Base-by-base conservation (phyloP, 2,113 vertebrate species). In the Tringa solitaria region DNA sequence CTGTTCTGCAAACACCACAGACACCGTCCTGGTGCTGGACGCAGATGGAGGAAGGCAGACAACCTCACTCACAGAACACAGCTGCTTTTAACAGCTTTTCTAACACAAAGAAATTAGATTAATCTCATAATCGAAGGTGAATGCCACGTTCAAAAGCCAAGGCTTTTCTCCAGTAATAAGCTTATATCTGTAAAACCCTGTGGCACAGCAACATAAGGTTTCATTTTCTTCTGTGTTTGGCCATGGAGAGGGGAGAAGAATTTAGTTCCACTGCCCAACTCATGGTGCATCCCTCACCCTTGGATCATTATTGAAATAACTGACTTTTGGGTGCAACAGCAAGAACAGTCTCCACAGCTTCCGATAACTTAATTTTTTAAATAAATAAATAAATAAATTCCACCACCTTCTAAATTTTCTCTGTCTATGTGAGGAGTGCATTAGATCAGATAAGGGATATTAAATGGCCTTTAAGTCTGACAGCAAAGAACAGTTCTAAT, bases 371-470 rank as follows among this genome's bases (percentile, higher is more conserved):
- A 39, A 86, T 94, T 56, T 23, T 95, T 51, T 93, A 96, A 76
- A 95, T 91, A 81, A 81, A 30, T 20, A 33, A 37, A 23, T 5
- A 6, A 41, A 28, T 63, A 43, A 67, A 35, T 8, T 1, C 2
- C 11, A 60, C 21, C 57, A 76, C 64, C 67, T 91, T 92, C 76
- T 53, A 72, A 48, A 81, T 67, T 54, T 65, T 96, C 90, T 97
- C 96, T 96, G 94, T 96, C 91, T 95, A 39, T 93, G 89, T 94
- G 91, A 78, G 78, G 18, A 83, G 91, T 81, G 86, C 84, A 91
- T 87, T 92, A 96, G 96, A 97, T 98, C 96, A 97, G 97, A 98
- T 96, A 97, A 97, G 90, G 75, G 97, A 97, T 97, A 98, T 98
- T 97, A 98, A 98, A 97, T 91, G 93, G 97, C 96, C 96, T 97